Percentiles rank a stretch among this genome's conserved stretches.
Evolutionary conservation across 1,140 invertebrate species (phyloP).

Genomic region (Psix sp.): DNA sequence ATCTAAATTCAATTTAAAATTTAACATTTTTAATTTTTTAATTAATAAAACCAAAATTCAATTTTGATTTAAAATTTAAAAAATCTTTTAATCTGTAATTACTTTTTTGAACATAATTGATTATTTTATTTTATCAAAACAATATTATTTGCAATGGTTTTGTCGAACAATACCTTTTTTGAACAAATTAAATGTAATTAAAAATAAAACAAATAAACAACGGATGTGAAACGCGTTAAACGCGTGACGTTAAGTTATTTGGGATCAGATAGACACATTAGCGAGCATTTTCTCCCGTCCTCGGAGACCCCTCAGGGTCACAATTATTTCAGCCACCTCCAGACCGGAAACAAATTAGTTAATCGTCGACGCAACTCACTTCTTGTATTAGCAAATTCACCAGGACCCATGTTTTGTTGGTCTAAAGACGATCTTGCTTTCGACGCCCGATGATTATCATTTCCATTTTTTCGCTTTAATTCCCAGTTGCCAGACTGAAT

Average conservation of each 20-base stretch:
- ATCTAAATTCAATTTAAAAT: no score
- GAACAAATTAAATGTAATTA: no score
- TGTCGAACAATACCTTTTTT: no score
- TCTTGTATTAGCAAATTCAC: conserved; percentile 40
- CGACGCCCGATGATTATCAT: conserved; percentile 11
- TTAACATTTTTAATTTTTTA: no score
- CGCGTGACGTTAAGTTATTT: conserved; percentile 53
- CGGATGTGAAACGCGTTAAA: conserved; percentile 44
- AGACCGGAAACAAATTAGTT: conserved; percentile 39
- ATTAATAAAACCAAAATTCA: no score
- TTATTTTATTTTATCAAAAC: no score
- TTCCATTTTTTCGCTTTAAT: conserved; percentile 1
- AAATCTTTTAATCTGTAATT: no score
- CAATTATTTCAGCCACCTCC: conserved; percentile 68
- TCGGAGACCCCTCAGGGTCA: conserved; percentile 65
- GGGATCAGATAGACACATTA: conserved; percentile 35
- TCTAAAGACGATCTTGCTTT: conserved; percentile 2
- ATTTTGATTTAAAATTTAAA: no score
- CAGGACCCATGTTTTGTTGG: conserved; percentile 15
- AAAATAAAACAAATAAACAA: conserved; percentile 36
- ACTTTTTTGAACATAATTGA: no score
- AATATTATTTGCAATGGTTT: no score
- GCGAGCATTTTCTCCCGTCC: conserved; percentile 52
- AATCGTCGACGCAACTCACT: conserved; percentile 40
- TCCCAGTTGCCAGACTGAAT: no score